These are phyloP conservation scores for Origma solitaria DNA, from an alignment of 2,113 vertebrate species.

Conservation along the genomic window DNA sequence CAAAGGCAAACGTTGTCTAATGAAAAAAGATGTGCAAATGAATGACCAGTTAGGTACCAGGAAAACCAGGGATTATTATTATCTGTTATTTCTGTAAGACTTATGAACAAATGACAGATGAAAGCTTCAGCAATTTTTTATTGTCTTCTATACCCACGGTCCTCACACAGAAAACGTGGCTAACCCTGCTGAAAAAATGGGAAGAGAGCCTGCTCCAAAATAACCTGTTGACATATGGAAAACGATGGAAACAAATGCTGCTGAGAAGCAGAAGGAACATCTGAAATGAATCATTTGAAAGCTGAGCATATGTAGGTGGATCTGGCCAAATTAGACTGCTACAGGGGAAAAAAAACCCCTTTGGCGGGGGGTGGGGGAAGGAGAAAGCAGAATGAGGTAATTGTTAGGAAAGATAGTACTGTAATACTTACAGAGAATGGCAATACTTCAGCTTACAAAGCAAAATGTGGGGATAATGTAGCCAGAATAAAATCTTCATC, in stretches of 20 bases:
- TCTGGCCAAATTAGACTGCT: slow-evolving; percentile 59
- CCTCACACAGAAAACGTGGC: not conserved
- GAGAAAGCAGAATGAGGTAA: slow-evolving; percentile 57
- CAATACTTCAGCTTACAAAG: not conserved
- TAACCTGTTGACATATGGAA: slow-evolving; percentile 66
- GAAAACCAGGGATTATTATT: not conserved
- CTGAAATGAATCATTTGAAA: slow-evolving; percentile 71
- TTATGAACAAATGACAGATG: not conserved
- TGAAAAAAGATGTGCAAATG: not conserved
- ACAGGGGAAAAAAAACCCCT: not conserved
- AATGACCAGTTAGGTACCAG: not conserved
- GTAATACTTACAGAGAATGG: not conserved
- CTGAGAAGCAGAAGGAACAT: slow-evolving; percentile 66
- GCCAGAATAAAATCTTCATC: not conserved
- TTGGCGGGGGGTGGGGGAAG: no score
- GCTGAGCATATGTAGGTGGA: slow-evolving; percentile 62
- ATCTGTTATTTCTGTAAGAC: not conserved
- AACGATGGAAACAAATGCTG: slow-evolving; percentile 65
- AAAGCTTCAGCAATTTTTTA: not conserved
- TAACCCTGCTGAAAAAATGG: not conserved
- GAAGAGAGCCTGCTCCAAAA: slow-evolving; percentile 42
- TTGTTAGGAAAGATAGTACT: slow-evolving; percentile 15
- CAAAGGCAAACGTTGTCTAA: not conserved
- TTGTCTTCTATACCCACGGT: not conserved
- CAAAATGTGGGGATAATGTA: not conserved